These are phyloP conservation scores for Phyto melanocephala DNA, from an alignment of 2,888 invertebrate genomes.

Conservation along the genomic window DNA sequence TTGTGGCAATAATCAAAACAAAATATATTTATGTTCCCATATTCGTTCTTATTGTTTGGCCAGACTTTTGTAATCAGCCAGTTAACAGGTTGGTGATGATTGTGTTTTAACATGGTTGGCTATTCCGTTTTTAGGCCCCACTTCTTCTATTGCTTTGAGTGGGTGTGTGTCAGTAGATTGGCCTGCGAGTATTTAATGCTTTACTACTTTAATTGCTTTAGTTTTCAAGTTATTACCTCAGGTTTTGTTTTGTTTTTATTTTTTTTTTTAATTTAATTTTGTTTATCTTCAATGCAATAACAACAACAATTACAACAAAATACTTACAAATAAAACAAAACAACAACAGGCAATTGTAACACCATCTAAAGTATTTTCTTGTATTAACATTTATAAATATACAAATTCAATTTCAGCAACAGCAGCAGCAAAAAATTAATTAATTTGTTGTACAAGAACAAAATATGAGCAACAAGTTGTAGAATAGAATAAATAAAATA, in stretches of 20 bases:
- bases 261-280: background rate
- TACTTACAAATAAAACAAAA: background rate
- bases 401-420: constrained; percentile 3
- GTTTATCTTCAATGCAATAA: constrained; percentile 19
- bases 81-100: constrained; percentile 52
- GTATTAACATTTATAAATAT: background rate
- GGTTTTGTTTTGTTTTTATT: background rate
- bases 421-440: background rate
- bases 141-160: background rate
- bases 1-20: background rate
- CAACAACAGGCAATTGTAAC: constrained; percentile 4
- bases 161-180: background rate
- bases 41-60: background rate
- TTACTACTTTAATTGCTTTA: constrained; percentile 3
- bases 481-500: background rate
- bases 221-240: constrained; percentile 37
- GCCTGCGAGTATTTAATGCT: constrained; percentile 6
- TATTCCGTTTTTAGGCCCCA: background rate
- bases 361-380: background rate
- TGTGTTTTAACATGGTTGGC: background rate
- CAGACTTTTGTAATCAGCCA: background rate
- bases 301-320: background rate
- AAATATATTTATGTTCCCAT: background rate
- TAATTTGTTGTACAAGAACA: background rate
- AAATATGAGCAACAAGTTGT: constrained; percentile 26